Percentiles rank a stretch among this genome's conserved stretches.
Conservation (phyloP, 1,140 invertebrate species). For the Mactra quadrangularis region DNA sequence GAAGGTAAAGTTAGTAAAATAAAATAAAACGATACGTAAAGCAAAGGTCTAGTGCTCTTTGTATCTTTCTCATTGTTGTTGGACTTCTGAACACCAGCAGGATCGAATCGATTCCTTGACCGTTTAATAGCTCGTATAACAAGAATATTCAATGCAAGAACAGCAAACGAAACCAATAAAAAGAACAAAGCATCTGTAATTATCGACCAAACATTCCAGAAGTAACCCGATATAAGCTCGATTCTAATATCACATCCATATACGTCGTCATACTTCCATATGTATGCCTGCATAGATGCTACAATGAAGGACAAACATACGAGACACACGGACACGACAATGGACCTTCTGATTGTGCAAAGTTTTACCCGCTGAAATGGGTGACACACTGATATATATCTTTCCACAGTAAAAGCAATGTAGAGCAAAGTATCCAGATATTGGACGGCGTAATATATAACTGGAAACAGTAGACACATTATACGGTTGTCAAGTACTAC, state of each 20-base stretch:
- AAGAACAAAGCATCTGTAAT: constrained; percentile 78
- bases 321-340: constrained; percentile 85
- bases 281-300: constrained; percentile 78
- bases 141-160: constrained; percentile 79
- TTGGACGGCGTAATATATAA: constrained; percentile 77
- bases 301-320: constrained; percentile 66
- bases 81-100: constrained; percentile 57
- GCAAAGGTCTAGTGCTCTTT: constrained; percentile 79
- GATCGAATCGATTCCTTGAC: constrained; percentile 72
- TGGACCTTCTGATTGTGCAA: constrained; percentile 91
- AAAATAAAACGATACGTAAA: constrained; percentile 82
- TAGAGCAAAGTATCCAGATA: constrained; percentile 81
- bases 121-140: constrained; percentile 78
- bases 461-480: constrained; percentile 76
- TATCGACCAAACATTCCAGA: constrained; percentile 76
- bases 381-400: constrained; percentile 98
- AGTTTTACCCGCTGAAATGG: constrained; percentile 91
- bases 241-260: constrained; percentile 67
- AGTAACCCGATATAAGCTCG: constrained; percentile 62
- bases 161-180: constrained; percentile 74
- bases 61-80: constrained; percentile 69
- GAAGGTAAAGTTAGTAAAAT: constrained; percentile 81
- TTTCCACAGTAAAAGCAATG: constrained; percentile 94
- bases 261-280: constrained; percentile 74
- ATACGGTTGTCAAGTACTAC: constrained; percentile 70